A percentile compares a stretch with the other conserved stretches of the same genome.
These are phyloP conservation scores for Apotomis capreana DNA, from an alignment of 2,888 invertebrate genomes.

Conservation along the genomic window DNA sequence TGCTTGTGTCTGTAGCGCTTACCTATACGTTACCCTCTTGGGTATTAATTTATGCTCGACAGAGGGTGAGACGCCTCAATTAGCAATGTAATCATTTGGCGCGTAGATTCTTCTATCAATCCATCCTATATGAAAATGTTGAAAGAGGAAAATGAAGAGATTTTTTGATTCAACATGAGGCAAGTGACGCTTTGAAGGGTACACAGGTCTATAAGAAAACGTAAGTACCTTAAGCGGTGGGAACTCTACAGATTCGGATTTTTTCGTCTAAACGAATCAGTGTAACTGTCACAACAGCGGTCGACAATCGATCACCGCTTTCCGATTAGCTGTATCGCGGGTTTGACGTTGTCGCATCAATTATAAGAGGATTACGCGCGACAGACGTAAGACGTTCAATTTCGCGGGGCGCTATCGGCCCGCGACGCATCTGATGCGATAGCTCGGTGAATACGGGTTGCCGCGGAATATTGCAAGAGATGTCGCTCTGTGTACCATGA, in stretches of 20 bases:
- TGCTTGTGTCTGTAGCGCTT: too few species aligned
- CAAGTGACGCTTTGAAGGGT: too few species aligned
- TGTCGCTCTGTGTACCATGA: not conserved
- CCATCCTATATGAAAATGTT: too few species aligned
- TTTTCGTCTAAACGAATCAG: slow-evolving; percentile 5
- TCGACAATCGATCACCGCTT: slow-evolving; percentile 77
- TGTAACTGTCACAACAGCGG: slow-evolving; percentile 38
- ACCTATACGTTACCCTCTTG: too few species aligned
- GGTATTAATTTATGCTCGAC: too few species aligned
- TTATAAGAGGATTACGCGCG: slow-evolving; percentile 81
- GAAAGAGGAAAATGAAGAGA: too few species aligned
- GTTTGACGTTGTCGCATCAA: slow-evolving; percentile 82
- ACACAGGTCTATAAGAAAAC: too few species aligned
- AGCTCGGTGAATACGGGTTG: not conserved
- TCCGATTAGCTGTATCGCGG: slow-evolving; percentile 78
- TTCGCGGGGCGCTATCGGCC: slow-evolving; percentile 61
- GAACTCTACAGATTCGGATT: not conserved
- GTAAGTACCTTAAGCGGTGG: not conserved
- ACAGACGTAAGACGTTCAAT: slow-evolving; percentile 82
- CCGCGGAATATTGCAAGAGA: not conserved
- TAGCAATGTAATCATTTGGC: too few species aligned
- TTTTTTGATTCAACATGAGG: too few species aligned
- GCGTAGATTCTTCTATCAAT: too few species aligned
- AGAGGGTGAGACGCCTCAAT: too few species aligned
- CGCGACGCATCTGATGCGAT: slow-evolving; percentile 34